Conservation (phyloP, 2,797 vertebrate genomes). For the Tarsius wallacei region DNA sequence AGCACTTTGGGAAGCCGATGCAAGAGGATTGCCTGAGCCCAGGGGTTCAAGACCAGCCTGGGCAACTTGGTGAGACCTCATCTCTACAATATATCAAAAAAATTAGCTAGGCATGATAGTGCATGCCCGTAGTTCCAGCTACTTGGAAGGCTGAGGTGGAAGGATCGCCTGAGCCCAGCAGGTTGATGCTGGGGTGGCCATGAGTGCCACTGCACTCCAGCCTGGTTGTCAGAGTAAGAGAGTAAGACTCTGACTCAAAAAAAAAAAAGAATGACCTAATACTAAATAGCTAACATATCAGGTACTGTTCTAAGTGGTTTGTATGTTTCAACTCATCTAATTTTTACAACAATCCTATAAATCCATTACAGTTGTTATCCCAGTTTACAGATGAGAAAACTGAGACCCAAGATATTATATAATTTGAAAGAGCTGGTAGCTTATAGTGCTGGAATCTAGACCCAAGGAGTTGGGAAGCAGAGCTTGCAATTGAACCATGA, state of each 20-base stretch:
- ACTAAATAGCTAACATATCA: not conserved
- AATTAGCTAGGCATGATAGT: no score
- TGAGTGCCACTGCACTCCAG: not conserved
- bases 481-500: not conserved
- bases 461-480: not conserved
- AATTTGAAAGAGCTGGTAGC: not conserved
- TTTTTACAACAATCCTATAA: not conserved
- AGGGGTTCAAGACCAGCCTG: not conserved
- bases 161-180: no score
- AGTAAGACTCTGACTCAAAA: not conserved
- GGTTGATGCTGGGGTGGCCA: no score
- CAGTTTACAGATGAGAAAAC: slow-evolving; percentile 18
- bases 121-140: no score
- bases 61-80: no score
- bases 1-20: not conserved
- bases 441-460: not conserved
- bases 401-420: not conserved
- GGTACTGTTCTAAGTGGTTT: not conserved
- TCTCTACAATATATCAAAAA: no score
- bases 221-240: not conserved
- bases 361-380: not conserved
- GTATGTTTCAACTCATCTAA: not conserved
- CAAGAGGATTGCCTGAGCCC: not conserved
- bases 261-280: no score
- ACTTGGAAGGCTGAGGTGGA: no score